Evolutionary conservation across 2,888 invertebrate genomes (phyloP).

Genomic region (Drymonia ruficornis): DNA sequence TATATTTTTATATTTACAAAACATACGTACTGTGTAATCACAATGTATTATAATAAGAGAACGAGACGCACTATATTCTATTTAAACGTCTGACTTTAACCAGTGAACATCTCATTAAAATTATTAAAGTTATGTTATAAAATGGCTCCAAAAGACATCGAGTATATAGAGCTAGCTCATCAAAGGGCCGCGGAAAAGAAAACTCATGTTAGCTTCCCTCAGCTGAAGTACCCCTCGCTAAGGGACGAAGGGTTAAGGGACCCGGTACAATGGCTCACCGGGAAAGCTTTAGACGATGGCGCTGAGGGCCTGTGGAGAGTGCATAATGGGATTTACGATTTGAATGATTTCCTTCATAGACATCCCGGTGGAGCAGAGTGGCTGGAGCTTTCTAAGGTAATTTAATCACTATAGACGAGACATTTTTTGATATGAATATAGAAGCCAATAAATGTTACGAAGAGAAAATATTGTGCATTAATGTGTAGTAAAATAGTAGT

Average conservation of each 20-base stretch:
- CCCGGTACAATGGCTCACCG: constrained; percentile 85
- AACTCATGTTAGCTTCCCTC: constrained; percentile 80
- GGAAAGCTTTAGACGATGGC: constrained; percentile 87
- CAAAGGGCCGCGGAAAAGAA: constrained; percentile 62
- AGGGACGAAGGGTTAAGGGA: constrained; percentile 75
- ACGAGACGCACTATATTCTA: not conserved
- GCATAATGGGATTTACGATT: constrained; percentile 91
- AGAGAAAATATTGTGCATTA: too few species aligned
- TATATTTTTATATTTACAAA: constrained; percentile 5
- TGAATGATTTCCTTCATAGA: constrained; percentile 89
- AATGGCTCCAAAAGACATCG: constrained; percentile 56
- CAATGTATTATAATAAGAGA: not conserved
- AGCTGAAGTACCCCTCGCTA: constrained; percentile 79
- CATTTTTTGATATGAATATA: not conserved
- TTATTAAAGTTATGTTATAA: constrained; percentile 6
- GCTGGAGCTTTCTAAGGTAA: constrained; percentile 88
- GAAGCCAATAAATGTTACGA: too few species aligned
- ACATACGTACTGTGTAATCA: not conserved
- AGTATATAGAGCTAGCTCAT: constrained; percentile 58
- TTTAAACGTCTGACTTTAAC: constrained; percentile 11
- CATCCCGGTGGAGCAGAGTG: constrained; percentile 96
- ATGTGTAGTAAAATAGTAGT: too few species aligned
- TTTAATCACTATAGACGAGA: not conserved
- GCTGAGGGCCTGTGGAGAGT: constrained; percentile 93
- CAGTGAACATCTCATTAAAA: constrained; percentile 4